Percentiles rank a stretch among this genome's conserved stretches.
phyloP scores from a whole-genome alignment of 2,888 invertebrate genomes.

The Drosophila glabriapex region DNA sequence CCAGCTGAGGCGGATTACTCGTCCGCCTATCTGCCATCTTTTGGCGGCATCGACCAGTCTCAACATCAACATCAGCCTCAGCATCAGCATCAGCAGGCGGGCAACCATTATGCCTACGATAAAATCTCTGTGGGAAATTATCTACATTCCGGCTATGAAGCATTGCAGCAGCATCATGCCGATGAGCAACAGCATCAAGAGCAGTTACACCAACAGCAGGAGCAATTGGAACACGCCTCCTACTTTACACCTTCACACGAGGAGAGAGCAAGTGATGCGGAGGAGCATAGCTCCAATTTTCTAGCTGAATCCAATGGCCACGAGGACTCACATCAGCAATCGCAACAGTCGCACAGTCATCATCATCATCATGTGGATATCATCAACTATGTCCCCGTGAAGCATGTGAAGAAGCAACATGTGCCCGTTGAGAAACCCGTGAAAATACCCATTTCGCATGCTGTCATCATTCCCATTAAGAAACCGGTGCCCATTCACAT shows the following conservation, averaged over 20 bases:
- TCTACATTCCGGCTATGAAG: conserved; percentile 72
- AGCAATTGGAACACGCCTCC: conserved; percentile 46
- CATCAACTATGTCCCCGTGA: conserved; percentile 88
- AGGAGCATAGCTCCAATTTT: conserved; percentile 71
- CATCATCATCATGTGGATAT: conserved; percentile 86
- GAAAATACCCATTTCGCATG: conserved; percentile 91
- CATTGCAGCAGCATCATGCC: conserved; percentile 47
- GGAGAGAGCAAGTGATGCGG: conserved; percentile 46
- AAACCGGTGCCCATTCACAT: conserved; percentile 93
- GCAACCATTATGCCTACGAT: conserved; percentile 69
- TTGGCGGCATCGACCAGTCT: conserved; percentile 56
- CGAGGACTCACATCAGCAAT: conserved; percentile 32
- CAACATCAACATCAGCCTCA: conserved; percentile 36
- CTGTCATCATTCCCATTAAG: conserved; percentile 90
- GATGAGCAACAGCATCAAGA: conserved; percentile 56
- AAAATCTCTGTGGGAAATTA: conserved; percentile 83
- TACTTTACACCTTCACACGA: conserved; percentile 46
- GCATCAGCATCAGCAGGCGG: conserved; percentile 31
- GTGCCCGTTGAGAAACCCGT: conserved; percentile 90
- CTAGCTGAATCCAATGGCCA: conserved; percentile 62
- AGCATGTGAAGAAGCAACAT: conserved; percentile 90
- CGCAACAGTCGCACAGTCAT: conserved; percentile 34
- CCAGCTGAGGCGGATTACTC: conserved; percentile 63
- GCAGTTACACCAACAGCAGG: conserved; percentile 54
- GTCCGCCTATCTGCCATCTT: conserved; percentile 67